Base-by-base conservation (phyloP, 2,888 invertebrate genomes). In the Isoperla grammatica region DNA sequence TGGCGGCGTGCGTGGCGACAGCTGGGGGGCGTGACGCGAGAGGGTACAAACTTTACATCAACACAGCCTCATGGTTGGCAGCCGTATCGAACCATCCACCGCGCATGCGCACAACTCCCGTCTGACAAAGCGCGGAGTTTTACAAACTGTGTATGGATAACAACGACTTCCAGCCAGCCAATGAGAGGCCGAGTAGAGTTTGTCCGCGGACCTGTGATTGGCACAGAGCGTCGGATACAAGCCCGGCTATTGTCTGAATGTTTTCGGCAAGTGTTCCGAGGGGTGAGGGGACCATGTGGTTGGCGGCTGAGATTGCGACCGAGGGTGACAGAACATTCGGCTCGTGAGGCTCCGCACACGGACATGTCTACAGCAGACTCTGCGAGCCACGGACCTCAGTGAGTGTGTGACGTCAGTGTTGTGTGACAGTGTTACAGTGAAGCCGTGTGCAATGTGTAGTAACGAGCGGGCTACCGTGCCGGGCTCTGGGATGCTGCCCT, bases 401-500 rank as follows among this genome's bases (percentile, higher is more conserved):
- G 29, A 29, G 29, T 29, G 29, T 29, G 29, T 29, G 29, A 29
- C 8, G 5, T 6, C 4, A 29, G 29, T 29, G 29, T 29, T 29
- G 29, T 29, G 29, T 29, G 17, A 17, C 15, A 15, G 13, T 15
- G 45, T n/a, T 11, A 17, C 45, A 45, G 19, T 6, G 13, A 13
- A 3, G 9, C 15, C 2, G 9, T 19, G 15, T 45, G 49, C 49
- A 11, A 75, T 76, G 76, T 75, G 76, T 63, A 76, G 73, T 68
- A 76, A 75, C 70, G 75, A 75, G 63, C 71, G 72, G 57, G 70
- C 69, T 58, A 72, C 69, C 63, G 46, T 40, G 29, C 9, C 37
- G 49, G 17, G 60, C 60, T 12, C 53, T 61, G 22, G 60, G 61
- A 23, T 65, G 35, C 23, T 66, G 19, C 66, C 67, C 4, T 65